Conservation (phyloP, 2,797 vertebrate species). For the Tenualosa thibaudeaui region DNA sequence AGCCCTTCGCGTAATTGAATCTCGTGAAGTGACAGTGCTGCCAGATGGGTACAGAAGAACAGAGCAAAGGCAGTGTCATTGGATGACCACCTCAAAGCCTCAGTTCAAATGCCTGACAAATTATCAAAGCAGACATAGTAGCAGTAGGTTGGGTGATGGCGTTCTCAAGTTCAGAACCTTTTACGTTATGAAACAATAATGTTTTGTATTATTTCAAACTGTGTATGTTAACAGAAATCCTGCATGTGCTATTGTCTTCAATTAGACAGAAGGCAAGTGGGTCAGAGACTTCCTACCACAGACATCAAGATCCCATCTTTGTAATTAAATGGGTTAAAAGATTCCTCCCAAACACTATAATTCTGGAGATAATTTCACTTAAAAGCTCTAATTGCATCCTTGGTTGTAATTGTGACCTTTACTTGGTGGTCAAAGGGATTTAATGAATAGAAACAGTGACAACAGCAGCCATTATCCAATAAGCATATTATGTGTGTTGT, state of each 20-base stretch:
- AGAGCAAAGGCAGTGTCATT: not conserved
- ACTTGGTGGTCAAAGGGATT: not conserved
- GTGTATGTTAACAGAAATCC: not conserved
- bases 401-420: not conserved
- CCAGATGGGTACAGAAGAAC: not conserved
- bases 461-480: not conserved
- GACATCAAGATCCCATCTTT: not conserved
- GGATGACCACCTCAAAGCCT: not conserved
- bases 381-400: not conserved
- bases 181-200: not conserved
- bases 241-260: not conserved
- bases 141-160: not conserved
- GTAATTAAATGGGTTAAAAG: not conserved
- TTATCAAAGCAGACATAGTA: not conserved
- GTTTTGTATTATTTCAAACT: constrained; percentile 1
- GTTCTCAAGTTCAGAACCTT: not conserved
- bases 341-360: not conserved
- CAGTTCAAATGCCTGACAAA: not conserved
- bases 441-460: not conserved
- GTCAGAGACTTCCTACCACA: not conserved
- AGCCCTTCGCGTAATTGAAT: not conserved
- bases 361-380: not conserved
- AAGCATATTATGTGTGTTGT: not conserved
- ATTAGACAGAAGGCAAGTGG: not conserved
- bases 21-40: constrained; percentile 4